Evolutionary conservation across 2,797 vertebrate genomes (phyloP).

Genomic region (Podarcis lilfordi): DNA sequence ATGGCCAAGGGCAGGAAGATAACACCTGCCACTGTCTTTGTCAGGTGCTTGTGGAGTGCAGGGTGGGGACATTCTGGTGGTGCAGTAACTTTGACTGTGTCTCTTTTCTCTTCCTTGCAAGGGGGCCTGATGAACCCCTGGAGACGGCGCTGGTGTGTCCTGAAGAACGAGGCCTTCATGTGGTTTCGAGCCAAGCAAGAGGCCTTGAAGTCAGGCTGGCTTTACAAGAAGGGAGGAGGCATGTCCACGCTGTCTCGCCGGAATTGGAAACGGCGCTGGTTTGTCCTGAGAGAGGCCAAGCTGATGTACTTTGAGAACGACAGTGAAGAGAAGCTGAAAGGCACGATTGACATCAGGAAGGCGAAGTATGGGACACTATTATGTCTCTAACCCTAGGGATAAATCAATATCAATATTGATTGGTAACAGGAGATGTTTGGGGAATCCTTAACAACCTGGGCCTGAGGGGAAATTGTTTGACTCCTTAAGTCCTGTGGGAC

Average conservation of each 20-base stretch:
- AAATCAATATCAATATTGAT: background rate
- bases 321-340: conserved; percentile 90
- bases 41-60: background rate
- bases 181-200: conserved; percentile 95
- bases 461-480: background rate
- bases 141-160: conserved; percentile 92
- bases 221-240: conserved; percentile 93
- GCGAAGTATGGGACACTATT: conserved; percentile 82
- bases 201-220: conserved; percentile 90
- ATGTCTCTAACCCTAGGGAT: background rate
- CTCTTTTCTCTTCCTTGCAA: conserved; percentile 49
- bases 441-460: background rate
- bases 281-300: conserved; percentile 88
- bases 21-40: background rate
- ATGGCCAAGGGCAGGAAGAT: background rate
- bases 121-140: conserved; percentile 93
- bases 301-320: conserved; percentile 94
- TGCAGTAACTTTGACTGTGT: background rate
- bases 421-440: too few species aligned
- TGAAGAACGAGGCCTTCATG: conserved; percentile 95
- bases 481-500: background rate
- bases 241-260: conserved; percentile 90
- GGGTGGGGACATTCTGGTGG: fast-evolving
- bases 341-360: conserved; percentile 86
- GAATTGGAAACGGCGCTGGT: conserved; percentile 97